phyloP scores from a whole-genome alignment of 1,140 invertebrate genomes.

The Drosophila persimilis region DNA sequence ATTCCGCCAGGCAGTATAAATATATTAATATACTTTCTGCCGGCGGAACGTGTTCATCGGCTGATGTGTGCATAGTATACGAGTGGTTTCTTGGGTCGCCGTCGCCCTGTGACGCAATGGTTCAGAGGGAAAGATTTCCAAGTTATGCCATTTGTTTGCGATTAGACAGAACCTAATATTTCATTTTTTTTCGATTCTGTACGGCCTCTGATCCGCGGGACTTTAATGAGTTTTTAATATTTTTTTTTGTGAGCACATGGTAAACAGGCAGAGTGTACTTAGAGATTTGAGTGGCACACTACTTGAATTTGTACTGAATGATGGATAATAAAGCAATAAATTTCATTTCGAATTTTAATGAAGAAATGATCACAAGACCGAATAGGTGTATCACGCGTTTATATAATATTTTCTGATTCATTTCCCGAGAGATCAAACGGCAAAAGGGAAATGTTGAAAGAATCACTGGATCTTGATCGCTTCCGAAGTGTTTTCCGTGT shows the following conservation, averaged over 20 bases:
- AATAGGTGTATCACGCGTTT: constrained; percentile 5
- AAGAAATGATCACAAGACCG: constrained; percentile 35
- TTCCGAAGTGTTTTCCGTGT: neutral
- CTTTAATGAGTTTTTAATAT: constrained; percentile 19
- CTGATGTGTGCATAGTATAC: constrained; percentile 19
- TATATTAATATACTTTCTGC: constrained; percentile 34
- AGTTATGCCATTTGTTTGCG: constrained; percentile 20
- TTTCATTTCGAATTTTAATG: constrained; percentile 25
- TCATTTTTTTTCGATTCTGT: constrained; percentile 1
- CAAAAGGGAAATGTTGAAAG: neutral
- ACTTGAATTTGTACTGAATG: neutral
- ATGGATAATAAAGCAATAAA: too few species aligned
- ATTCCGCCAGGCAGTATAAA: constrained; percentile 6
- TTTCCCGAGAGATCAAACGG: constrained; percentile 17
- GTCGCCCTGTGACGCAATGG: constrained; percentile 22
- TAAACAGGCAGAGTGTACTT: too few species aligned
- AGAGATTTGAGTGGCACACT: neutral
- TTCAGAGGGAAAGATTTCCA: constrained; percentile 12
- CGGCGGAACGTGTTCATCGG: constrained; percentile 20
- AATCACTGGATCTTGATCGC: constrained; percentile 11
- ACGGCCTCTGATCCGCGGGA: too few species aligned
- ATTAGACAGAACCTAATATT: constrained; percentile 11
- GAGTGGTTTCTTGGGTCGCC: neutral
- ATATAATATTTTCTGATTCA: neutral
- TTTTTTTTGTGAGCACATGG: neutral